Evolutionary conservation across 2,888 invertebrate genomes (phyloP).

Genomic region (Drosophila antonietae): DNA sequence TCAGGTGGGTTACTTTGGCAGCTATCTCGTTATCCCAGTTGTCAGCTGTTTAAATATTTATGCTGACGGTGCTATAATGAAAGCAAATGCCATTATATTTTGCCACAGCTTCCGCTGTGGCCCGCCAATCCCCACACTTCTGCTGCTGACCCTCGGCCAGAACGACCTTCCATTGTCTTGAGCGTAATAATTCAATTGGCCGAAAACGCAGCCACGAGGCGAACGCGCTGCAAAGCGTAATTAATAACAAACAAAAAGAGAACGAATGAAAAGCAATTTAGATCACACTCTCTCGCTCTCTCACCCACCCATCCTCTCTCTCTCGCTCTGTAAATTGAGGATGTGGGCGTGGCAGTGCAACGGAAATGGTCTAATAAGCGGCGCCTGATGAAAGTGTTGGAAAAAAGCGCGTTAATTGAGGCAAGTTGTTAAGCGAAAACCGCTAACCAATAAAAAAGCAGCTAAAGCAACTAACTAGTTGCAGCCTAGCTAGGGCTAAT

Average conservation of each 20-base stretch:
- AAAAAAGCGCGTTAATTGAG: slow-evolving; percentile 48
- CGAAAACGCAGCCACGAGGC: slow-evolving; percentile 55
- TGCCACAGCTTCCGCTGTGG: slow-evolving; percentile 8
- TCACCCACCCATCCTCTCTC: background rate
- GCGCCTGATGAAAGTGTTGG: slow-evolving; percentile 70
- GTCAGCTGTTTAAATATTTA: slow-evolving; percentile 77
- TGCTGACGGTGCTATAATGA: slow-evolving; percentile 68
- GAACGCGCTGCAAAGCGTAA: slow-evolving; percentile 60
- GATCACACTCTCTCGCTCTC: background rate
- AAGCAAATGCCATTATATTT: slow-evolving; percentile 70
- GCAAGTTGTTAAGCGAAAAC: slow-evolving; percentile 35
- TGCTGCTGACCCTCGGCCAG: slow-evolving; percentile 1
- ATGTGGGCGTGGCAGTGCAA: slow-evolving; percentile 67
- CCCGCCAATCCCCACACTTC: background rate
- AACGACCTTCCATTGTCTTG: slow-evolving; percentile 56
- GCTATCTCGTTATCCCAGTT: slow-evolving; percentile 67
- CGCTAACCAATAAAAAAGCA: slow-evolving; percentile 23
- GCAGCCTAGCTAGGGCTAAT: background rate
- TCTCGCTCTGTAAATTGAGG: slow-evolving; percentile 56
- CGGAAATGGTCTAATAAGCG: slow-evolving; percentile 76
- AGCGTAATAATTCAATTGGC: slow-evolving; percentile 73
- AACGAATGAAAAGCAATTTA: slow-evolving; percentile 65
- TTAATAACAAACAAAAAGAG: slow-evolving; percentile 72
- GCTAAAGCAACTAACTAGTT: slow-evolving; percentile 23
- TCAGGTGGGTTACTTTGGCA: slow-evolving; percentile 29